Conservation (phyloP, 2,797 vertebrate genomes). For the Takifugu rubripes region DNA sequence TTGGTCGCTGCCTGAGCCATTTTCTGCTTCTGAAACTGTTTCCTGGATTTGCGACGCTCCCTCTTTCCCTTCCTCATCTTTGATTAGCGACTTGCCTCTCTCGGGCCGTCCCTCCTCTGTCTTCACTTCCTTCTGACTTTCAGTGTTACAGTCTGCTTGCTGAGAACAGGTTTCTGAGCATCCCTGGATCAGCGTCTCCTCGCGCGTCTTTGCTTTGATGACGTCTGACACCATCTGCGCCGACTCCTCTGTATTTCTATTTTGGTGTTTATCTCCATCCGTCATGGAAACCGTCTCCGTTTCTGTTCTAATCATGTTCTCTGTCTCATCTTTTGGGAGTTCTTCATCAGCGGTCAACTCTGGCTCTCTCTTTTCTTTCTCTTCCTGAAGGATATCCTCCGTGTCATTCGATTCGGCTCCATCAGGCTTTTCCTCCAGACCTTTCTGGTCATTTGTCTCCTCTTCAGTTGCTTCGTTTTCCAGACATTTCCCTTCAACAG, state of each 20-base stretch:
- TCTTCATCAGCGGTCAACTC: slow-evolving; percentile 4
- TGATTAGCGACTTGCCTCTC: slow-evolving; percentile 37
- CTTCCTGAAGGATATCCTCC: slow-evolving; percentile 17
- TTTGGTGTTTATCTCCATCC: no score
- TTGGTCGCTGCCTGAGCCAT: slow-evolving; percentile 24
- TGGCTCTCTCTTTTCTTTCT: slow-evolving; percentile 15
- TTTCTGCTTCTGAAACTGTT: slow-evolving; percentile 48
- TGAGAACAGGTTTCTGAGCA: slow-evolving; percentile 19
- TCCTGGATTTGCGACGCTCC: slow-evolving; percentile 45
- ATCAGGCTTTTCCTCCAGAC: slow-evolving; percentile 18
- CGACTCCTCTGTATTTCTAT: no score
- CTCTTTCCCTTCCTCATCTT: slow-evolving; percentile 38
- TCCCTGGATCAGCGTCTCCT: slow-evolving; percentile 21
- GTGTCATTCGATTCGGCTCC: slow-evolving; percentile 30
- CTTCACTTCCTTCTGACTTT: slow-evolving; percentile 36
- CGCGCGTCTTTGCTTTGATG: slow-evolving; percentile 6
- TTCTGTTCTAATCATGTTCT: slow-evolving; percentile 20
- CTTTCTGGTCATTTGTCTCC: slow-evolving; percentile 30
- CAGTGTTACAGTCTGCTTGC: slow-evolving; percentile 21
- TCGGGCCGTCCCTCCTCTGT: slow-evolving; percentile 19
- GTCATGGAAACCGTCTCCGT: background rate
- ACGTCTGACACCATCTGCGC: slow-evolving; percentile 12
- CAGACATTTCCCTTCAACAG: slow-evolving; percentile 18
- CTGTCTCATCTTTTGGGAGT: slow-evolving; percentile 28
- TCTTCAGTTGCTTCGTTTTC: slow-evolving; percentile 23